Base-by-base conservation (phyloP, 92 coral and sea anemone species). In the Meandrina meandrites region DNA sequence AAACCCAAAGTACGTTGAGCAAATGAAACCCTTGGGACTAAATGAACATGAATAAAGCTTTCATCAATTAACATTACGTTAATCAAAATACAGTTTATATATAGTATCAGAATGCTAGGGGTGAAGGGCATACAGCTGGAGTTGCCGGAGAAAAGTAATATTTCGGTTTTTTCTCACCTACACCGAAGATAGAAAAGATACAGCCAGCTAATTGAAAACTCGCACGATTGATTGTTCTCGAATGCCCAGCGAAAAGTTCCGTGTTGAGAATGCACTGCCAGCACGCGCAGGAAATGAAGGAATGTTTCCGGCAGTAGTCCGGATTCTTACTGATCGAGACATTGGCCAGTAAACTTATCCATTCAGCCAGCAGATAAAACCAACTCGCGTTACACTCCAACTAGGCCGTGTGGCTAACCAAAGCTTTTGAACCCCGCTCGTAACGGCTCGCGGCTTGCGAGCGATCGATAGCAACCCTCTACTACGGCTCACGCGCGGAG, bases 21-120 rank as follows among this genome's bases (percentile, higher is more conserved):
- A 84, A 88, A 35, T 74, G 77, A 78, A 76, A 70, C 95, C 94
- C 88, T 75, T 37, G 86, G 94, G 90, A 79, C 89, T 27, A 36
- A 84, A 74, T 71, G 88, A 84, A 91, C 90, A 88, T 86, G 96
- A 93, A 93, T 95, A 90, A 93, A 91, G 94, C 98, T 95, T 93
- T 93, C 98, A 95, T 93, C 98, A 83, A 90, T 91, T 95, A 89
- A 91, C 98, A 94, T 95, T 89, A 91, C 91, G 94, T 90, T 95
- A 88, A 93, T 91, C 98, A 93, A 91, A 90, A 93, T 90, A 91
- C 92, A 89, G 98, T 88, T 90, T 94, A 94, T 94, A 94, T 94
- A 91, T 94, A 94, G 96, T 88, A 94, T 83, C 90, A 88, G 82
- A 80, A 86, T 79, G 77, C 85, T 79, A 62, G 88, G 60, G 87